These are phyloP conservation scores for Uropsilus gracilis DNA, from an alignment of 2,113 vertebrate genomes.

Conservation along the genomic window DNA sequence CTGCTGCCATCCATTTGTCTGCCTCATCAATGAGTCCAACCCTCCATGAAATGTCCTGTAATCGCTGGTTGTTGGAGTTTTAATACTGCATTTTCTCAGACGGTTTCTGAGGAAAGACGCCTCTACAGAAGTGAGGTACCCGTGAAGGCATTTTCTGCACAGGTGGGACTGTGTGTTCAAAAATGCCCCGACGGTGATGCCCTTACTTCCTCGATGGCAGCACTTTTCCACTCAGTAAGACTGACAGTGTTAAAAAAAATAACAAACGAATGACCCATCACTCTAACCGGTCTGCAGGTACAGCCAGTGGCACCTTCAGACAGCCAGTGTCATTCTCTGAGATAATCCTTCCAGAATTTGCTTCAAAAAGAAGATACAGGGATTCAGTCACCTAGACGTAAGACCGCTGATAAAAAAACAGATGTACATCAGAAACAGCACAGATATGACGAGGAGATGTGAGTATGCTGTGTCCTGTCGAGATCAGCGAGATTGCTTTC, in stretches of 20 bases:
- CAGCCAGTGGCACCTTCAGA: not conserved
- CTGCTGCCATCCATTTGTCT: not conserved
- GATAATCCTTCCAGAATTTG: not conserved
- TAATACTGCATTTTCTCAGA: not conserved
- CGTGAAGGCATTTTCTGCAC: not conserved
- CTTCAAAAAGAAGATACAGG: not conserved
- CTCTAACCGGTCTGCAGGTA: not conserved
- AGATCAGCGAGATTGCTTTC: not conserved
- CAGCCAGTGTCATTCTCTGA: not conserved
- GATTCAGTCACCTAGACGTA: not conserved
- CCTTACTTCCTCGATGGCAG: not conserved
- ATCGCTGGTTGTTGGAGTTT: not conserved
- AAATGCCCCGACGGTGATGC: conserved; percentile 8
- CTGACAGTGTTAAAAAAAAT: not conserved
- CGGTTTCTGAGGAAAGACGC: not conserved
- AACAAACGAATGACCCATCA: not conserved
- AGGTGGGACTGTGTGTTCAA: not conserved
- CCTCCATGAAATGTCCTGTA: not conserved
- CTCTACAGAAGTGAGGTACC: not conserved
- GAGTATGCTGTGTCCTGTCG: not conserved
- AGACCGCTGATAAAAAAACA: conserved; percentile 23
- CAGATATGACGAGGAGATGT: not conserved
- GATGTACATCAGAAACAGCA: not conserved
- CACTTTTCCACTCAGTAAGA: not conserved
- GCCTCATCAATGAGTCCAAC: not conserved